Base-by-base conservation (phyloP, 2,113 vertebrate genomes). In the Corvus hawaiiensis region DNA sequence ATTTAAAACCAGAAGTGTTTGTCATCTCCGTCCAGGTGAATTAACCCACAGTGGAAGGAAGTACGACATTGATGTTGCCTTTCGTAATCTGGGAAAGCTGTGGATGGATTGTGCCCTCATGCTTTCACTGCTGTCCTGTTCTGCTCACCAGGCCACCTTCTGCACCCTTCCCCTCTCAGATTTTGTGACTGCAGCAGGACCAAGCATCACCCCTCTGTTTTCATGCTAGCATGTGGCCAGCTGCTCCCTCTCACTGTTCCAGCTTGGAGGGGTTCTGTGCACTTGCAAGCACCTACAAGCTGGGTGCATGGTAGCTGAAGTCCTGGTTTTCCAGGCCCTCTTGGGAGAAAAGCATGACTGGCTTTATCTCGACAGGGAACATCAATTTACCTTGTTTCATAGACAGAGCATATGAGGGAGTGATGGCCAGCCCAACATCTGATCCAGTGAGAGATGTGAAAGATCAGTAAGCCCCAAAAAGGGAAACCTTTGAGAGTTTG, bases 1-100 rank as follows among this genome's bases (percentile, higher is more conserved):
- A 46, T 93, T 95, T 96, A 90, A 96, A 93, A 93, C 72, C 52
- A 74, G 80, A 81, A 84, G 44, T 8, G 68, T 92, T 91, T 96
- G 72, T 83, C 90, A 88, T 96, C 48, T 91, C 59, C 1, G 2
- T 78, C 76, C 90, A 80, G 79, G 49, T 93, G 72, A 87, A 84
- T 81, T 90, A 84, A 90, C 49, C 69, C 64, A 39, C 26, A 11
- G 66, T 93, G 68, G 73, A 92, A 90, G 92, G 75, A 91, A 95
- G 78, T 59, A 55, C 3, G 9, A 67, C 48, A 52, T 27, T 67
- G 35, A 30, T 1, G 0, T 39, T 59, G 68, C 44, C 44, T 86
- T 77, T 77, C 89, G 61, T 74, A 56, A 48, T 59, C 35, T 84
- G 89, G 59, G 33, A 84, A 90, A 81, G 68, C 43, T 33, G 11